These are phyloP conservation scores for Pampusana beccarii DNA, from an alignment of 2,113 vertebrate genomes.

Conservation along the genomic window DNA sequence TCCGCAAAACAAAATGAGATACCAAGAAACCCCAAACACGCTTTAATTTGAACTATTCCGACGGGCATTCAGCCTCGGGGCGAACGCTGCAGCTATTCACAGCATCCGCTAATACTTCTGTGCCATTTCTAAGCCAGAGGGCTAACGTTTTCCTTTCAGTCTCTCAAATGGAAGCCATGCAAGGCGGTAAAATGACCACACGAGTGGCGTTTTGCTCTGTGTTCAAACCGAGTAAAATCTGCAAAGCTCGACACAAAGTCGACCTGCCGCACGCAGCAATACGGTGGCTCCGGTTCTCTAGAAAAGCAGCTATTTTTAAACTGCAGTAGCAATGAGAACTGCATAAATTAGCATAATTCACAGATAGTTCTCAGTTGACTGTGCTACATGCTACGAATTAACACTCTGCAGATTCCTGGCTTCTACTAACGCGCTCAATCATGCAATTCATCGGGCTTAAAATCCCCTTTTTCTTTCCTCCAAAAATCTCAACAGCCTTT, in stretches of 20 bases:
- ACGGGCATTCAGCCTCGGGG: not conserved
- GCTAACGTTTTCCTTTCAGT: not conserved
- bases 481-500: not conserved
- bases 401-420: not conserved
- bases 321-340: slow-evolving; percentile 59
- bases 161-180: not conserved
- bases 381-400: slow-evolving; percentile 46
- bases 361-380: slow-evolving; percentile 53
- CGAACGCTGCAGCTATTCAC: not conserved
- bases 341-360: slow-evolving; percentile 77
- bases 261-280: not conserved
- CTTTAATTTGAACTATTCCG: not conserved
- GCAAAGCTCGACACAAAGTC: not conserved
- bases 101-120: not conserved
- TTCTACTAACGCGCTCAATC: slow-evolving; percentile 3
- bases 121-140: not conserved
- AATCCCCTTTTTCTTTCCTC: not conserved
- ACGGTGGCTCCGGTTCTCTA: slow-evolving; percentile 46
- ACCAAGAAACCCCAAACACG: not conserved
- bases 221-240: not conserved
- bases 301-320: slow-evolving; percentile 75
- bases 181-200: not conserved
- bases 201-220: not conserved
- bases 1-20: not conserved
- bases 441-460: not conserved